phyloP scores from a whole-genome alignment of 2,113 vertebrate genomes.

The Hoplias malabaricus region DNA sequence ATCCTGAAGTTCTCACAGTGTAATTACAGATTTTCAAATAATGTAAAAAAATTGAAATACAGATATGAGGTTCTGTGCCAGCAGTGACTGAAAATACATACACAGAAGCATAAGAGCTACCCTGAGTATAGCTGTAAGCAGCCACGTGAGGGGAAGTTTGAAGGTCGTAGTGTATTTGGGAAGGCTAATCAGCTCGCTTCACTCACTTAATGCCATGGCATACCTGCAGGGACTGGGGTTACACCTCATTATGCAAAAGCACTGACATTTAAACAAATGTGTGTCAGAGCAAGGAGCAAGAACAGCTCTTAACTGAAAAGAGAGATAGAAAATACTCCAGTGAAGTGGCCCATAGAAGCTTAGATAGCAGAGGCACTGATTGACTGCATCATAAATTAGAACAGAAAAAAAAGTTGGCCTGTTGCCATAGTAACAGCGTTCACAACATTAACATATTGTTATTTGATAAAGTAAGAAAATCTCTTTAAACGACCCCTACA shows the following conservation, averaged over 20 bases:
- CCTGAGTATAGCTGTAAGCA: neutral
- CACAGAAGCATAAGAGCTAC: neutral
- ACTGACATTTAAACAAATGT: constrained; percentile 41
- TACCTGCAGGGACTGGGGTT: constrained; percentile 27
- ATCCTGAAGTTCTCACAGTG: too few species aligned
- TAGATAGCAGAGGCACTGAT: neutral
- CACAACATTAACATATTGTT: too few species aligned
- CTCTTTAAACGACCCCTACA: too few species aligned
- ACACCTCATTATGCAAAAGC: constrained; percentile 39
- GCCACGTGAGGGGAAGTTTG: neutral
- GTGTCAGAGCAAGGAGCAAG: neutral
- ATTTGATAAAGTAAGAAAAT: too few species aligned
- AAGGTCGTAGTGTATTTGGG: constrained; percentile 33
- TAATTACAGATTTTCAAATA: too few species aligned
- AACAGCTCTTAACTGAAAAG: constrained; percentile 4
- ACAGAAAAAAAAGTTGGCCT: neutral
- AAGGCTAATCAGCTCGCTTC: constrained; percentile 20
- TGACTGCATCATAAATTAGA: neutral
- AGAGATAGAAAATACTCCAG: constrained; percentile 8
- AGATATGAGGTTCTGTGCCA: too few species aligned
- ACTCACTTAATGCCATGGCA: constrained; percentile 15
- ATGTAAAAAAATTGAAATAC: too few species aligned
- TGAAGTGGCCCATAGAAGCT: constrained; percentile 1
- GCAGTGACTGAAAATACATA: too few species aligned
- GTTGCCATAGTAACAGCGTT: neutral